Base-by-base conservation (phyloP, 2,113 vertebrate genomes). In the Cynopterus brachyotis region DNA sequence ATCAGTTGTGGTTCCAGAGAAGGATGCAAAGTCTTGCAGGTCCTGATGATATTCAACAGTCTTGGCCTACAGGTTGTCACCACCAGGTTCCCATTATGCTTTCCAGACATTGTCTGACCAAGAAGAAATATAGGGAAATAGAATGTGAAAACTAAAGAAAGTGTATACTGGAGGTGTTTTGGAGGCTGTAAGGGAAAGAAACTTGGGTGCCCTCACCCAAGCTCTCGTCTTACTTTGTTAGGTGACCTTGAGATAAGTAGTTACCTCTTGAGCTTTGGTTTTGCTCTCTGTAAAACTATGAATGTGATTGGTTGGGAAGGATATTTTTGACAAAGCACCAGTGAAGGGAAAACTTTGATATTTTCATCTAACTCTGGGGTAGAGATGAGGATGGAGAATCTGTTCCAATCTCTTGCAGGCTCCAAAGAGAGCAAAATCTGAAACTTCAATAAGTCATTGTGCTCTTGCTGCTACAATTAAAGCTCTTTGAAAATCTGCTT, bases 271-370 rank as follows among this genome's bases (percentile, higher is more conserved):
- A 57, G 17, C 19, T 97, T 97, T 91, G 90, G 66, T 93, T 97
- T 91, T 98, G 85, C 95, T 96, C 79, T 98, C 91, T 35, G 81
- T 76, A 84, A 91, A 97, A 96, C 84, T 70, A 82, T 70, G 42
- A 89, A 50, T 28, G 47, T 75, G 55, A 95, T 89, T 67, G 87
- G 57, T 42, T 92, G 50, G 60, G 66, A 88, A 80, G 79, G 82
- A 22, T 73, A 92, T 60, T 96, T 91, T 80, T 82, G 86, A 96
- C 50, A 96, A 96, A 83, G 62, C 47, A 83, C 30, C 15, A 82
- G 26, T 59, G 45, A 89, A 95, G n/a, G 37, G 24, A 66, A 96
- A 81, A 57, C 90, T 85, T 73, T 64, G 91, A 90, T 96, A 89
- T 97, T 96, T 98, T 96, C 97, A 96, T 96, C 97, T 72, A 94